These are phyloP conservation scores for Xylocampa areola DNA, from an alignment of 2,888 invertebrate species.

Conservation along the genomic window DNA sequence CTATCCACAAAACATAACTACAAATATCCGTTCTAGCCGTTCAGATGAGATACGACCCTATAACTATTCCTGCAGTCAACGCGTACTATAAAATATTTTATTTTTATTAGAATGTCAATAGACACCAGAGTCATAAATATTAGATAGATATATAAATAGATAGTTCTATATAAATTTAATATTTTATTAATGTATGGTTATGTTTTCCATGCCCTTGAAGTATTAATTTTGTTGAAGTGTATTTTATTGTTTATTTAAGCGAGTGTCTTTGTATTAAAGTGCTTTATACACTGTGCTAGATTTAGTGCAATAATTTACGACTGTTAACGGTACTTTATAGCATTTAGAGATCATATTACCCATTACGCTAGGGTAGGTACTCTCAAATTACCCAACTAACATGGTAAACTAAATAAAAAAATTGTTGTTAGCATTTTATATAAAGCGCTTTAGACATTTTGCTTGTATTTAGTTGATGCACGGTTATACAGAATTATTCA, in stretches of 20 bases:
- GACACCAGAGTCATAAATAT: constrained; percentile 55
- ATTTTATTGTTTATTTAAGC: constrained; percentile 46
- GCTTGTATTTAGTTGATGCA: constrained; percentile 35
- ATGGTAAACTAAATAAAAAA: too few relatives aligned
- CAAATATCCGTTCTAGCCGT: too few relatives aligned
- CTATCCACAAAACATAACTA: too few relatives aligned
- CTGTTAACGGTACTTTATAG: too few relatives aligned
- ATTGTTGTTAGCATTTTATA: constrained; percentile 18
- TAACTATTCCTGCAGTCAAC: constrained; percentile 30
- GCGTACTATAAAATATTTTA: constrained; percentile 28
- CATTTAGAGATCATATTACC: too few relatives aligned
- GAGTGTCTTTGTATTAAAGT: constrained; percentile 13
- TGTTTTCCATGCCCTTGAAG: constrained; percentile 57
- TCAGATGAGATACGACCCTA: too few relatives aligned
- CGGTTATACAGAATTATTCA: constrained; percentile 53
- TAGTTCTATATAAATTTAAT: constrained; percentile 56
- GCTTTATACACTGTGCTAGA: constrained; percentile 13
- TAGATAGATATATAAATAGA: constrained; percentile 54
- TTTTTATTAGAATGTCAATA: constrained; percentile 47
- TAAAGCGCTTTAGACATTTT: constrained; percentile 6
- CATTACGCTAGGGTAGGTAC: too few relatives aligned
- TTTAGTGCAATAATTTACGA: too few relatives aligned
- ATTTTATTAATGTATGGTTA: constrained; percentile 54
- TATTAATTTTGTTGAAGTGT: constrained; percentile 63
- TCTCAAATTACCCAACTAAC: too few relatives aligned